Percentiles rank a stretch among this genome's conserved stretches.
Evolutionary conservation across 2,113 vertebrate species (phyloP).

Genomic region (Pangasianodon hypophthalmus): DNA sequence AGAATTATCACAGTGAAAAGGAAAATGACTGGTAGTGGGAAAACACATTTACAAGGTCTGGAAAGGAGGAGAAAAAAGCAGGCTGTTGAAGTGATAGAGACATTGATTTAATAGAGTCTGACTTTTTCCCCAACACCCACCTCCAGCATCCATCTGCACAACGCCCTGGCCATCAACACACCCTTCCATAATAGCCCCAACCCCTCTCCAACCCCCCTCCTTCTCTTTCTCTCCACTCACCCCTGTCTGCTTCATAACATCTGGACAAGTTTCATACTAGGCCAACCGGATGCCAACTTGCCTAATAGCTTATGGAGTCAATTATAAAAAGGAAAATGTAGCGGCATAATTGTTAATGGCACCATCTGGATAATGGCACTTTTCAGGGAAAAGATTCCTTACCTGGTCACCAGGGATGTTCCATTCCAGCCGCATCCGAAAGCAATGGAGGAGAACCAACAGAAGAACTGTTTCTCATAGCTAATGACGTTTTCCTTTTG

Average conservation of each 20-base stretch:
- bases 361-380: conserved; percentile 82
- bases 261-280: conserved; percentile 75
- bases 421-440: conserved; percentile 66
- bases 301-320: conserved; percentile 84
- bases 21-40: conserved; percentile 1
- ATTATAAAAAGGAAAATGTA: conserved; percentile 81
- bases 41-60: not conserved
- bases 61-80: conserved; percentile 37
- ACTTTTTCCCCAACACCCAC: conserved; percentile 72
- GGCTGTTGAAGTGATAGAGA: conserved; percentile 72
- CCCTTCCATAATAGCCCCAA: conserved; percentile 56
- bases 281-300: conserved; percentile 77
- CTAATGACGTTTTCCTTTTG: conserved; percentile 66
- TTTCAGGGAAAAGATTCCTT: conserved; percentile 75
- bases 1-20: not conserved
- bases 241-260: conserved; percentile 68
- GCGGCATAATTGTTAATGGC: conserved; percentile 79
- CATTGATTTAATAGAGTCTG: conserved; percentile 78
- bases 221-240: conserved; percentile 48
- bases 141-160: conserved; percentile 72
- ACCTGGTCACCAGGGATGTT: conserved; percentile 77
- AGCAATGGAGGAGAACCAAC: conserved; percentile 70
- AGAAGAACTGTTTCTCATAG: conserved; percentile 70
- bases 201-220: conserved; percentile 19
- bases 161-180: conserved; percentile 46